Conservation (phyloP, 2,888 invertebrate species). For the Colletes collaris region DNA sequence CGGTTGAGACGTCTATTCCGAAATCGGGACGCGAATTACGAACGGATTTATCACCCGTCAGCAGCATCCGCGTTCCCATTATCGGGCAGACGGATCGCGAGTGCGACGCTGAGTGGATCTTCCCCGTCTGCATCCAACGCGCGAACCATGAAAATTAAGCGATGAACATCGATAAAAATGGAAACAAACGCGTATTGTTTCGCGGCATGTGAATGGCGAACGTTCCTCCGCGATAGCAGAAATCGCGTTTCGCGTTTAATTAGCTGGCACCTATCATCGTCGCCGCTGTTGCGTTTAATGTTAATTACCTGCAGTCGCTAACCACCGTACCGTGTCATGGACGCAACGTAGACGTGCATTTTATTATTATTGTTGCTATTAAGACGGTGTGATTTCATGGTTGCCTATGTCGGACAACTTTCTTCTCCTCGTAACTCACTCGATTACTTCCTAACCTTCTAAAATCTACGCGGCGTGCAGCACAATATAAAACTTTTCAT, state of each 20-base stretch:
- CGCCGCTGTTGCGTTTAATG: constrained; percentile 14
- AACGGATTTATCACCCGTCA: constrained; percentile 35
- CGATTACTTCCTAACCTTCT: too few relatives aligned
- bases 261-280: not conserved
- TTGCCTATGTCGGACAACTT: too few relatives aligned
- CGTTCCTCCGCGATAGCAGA: constrained; percentile 1
- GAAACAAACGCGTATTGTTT: constrained; percentile 21
- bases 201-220: not conserved
- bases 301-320: constrained; percentile 3
- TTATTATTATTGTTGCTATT: too few relatives aligned
- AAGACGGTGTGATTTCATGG: too few relatives aligned
- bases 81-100: constrained; percentile 3
- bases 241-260: constrained; percentile 14
- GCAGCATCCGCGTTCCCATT: constrained; percentile 18
- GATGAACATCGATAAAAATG: constrained; percentile 17
- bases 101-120: constrained; percentile 4
- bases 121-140: not conserved
- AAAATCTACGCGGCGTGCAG: too few relatives aligned
- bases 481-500: not conserved
- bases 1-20: not conserved
- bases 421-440: too few relatives aligned
- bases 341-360: not conserved
- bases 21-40: constrained; percentile 21
- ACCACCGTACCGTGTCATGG: constrained; percentile 12
- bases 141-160: constrained; percentile 8